A percentile compares a stretch with the other conserved stretches of the same genome.
Conservation (phyloP, 2,113 vertebrate genomes). For the Erythrocercus mccallii region DNA sequence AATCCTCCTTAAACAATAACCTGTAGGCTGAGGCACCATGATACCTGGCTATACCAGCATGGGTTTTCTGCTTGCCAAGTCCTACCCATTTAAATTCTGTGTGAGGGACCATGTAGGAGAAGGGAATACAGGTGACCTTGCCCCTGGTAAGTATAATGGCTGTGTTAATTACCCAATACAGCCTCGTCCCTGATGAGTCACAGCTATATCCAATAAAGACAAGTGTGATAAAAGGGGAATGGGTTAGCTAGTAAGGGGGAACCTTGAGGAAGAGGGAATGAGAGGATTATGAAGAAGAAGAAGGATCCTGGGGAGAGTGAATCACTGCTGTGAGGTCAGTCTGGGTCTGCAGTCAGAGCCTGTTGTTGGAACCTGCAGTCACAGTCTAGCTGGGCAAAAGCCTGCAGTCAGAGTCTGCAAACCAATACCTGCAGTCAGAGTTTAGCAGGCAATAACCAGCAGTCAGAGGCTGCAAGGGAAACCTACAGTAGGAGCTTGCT, state of each 20-base stretch:
- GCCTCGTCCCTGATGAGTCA: not conserved
- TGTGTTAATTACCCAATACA: not conserved
- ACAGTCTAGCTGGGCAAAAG: not conserved
- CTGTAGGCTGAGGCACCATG: not conserved
- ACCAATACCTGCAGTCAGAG: not conserved
- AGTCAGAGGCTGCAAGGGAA: not conserved
- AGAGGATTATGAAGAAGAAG: not conserved
- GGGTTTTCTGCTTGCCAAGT: not conserved
- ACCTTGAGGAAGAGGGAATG: not conserved
- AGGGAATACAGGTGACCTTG: not conserved
- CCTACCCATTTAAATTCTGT: not conserved
- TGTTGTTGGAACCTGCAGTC: not conserved
- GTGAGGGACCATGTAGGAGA: not conserved
- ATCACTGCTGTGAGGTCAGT: not conserved
- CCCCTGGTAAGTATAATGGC: not conserved
- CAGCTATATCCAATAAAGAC: not conserved
- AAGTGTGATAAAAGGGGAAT: not conserved
- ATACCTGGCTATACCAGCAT: not conserved
- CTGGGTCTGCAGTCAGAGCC: not conserved
- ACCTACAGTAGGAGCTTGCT: not conserved
- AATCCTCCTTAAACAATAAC: not conserved
- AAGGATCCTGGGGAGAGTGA: too few species aligned
- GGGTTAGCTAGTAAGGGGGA: not conserved
- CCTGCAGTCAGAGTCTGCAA: too few species aligned
- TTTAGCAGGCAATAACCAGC: not conserved